These are phyloP conservation scores for Microctenopoma stevenorrisi DNA, from an alignment of 2,797 vertebrate species.

Conservation along the genomic window DNA sequence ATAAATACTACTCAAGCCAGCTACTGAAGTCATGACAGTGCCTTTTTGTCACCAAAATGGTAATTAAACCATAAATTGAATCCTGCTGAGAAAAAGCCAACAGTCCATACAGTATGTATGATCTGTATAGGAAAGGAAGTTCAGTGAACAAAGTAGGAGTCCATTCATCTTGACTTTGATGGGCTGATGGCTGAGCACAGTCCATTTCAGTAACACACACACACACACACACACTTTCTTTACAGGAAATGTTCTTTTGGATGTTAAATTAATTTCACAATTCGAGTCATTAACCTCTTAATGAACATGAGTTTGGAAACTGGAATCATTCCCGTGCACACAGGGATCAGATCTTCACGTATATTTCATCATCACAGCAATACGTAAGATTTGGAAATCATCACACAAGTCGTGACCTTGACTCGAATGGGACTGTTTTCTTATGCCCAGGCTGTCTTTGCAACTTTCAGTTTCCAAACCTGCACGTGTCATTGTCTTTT, in stretches of 20 bases:
- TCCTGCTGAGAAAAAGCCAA: constrained; percentile 42
- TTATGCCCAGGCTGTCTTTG: not conserved
- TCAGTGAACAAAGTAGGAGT: constrained; percentile 34
- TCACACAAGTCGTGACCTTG: constrained; percentile 47
- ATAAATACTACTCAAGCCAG: constrained; percentile 45
- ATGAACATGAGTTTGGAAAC: constrained; percentile 55
- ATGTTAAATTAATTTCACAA: constrained; percentile 69
- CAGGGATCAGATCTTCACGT: constrained; percentile 28
- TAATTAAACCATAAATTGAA: constrained; percentile 77
- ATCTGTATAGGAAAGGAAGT: constrained; percentile 47
- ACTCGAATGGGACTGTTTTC: constrained; percentile 14
- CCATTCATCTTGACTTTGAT: constrained; percentile 66
- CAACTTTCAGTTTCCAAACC: constrained; percentile 4
- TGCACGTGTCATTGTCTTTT: constrained; percentile 24
- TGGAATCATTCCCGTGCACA: constrained; percentile 34
- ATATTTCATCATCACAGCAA: constrained; percentile 35
- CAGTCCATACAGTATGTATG: constrained; percentile 43
- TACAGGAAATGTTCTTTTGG: constrained; percentile 36
- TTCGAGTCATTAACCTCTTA: constrained; percentile 69
- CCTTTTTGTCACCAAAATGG: constrained; percentile 60
- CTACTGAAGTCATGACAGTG: constrained; percentile 26
- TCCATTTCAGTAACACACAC: constrained; percentile 22
- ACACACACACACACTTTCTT: constrained; percentile 18
- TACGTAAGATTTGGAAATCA: constrained; percentile 9
- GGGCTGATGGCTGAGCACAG: constrained; percentile 47